Evolutionary conservation across 64 coral and sea anemone species (phyloP).

Genomic region (Dendronephthya gigantea): DNA sequence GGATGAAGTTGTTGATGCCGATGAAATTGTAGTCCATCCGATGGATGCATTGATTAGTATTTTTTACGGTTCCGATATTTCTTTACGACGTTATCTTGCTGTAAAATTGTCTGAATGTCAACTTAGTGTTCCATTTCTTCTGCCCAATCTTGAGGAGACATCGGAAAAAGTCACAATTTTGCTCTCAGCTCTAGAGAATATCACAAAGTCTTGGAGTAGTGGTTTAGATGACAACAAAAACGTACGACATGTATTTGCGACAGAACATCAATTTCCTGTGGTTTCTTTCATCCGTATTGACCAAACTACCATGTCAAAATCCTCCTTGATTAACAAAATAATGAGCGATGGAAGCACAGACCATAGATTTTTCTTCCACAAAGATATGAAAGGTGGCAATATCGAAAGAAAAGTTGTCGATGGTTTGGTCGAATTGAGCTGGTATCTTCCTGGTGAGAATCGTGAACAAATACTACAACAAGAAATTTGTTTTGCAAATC

Average conservation of each 20-base stretch:
- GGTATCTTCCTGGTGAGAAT: neutral
- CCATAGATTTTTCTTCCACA: neutral
- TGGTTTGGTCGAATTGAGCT: neutral
- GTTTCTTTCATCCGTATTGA: neutral
- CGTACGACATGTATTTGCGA: neutral
- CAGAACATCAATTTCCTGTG: neutral
- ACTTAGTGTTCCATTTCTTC: neutral
- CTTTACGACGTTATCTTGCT: neutral
- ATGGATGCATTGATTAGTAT: neutral
- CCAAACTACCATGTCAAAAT: neutral
- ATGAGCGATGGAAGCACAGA: neutral
- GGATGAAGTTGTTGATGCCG: neutral
- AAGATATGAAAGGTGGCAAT: neutral
- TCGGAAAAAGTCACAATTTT: neutral
- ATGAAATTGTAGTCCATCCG: neutral
- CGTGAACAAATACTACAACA: too few relatives aligned
- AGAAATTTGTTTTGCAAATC: too few relatives aligned
- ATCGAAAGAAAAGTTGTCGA: neutral
- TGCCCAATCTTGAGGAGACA: neutral
- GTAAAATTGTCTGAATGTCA: neutral
- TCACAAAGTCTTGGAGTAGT: neutral
- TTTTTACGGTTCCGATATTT: neutral
- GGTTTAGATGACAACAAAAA: neutral
- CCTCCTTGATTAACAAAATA: neutral
- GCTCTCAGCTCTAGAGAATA: neutral